Base-by-base conservation (phyloP, 2,888 invertebrate genomes). In the Dorcus parallelipipedus region DNA sequence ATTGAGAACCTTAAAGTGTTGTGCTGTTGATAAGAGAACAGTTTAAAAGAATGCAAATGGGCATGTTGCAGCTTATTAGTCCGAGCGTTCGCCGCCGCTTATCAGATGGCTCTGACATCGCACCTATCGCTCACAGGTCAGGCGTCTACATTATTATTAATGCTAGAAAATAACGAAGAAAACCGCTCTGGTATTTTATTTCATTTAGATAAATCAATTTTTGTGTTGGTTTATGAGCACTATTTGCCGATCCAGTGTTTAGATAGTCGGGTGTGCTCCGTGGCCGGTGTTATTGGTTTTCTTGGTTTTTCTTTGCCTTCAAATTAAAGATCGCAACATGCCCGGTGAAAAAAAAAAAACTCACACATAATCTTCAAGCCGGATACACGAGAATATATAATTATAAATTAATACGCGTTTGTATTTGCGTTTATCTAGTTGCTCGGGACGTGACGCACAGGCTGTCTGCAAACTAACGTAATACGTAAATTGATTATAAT, bases 161-260 rank as follows among this genome's bases (percentile, higher is more conserved):
- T 51, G 56, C 51, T 51, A 56, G 56, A 56, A 56, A 56, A 56
- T 56, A 56, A 52, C 52, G 47, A 56, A 58, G 52, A 60, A 57
- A 53, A 56, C 53, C 53, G 60, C 64, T 54, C 60, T 56, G 63
- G 63, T 59, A 61, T 61, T 64, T 60, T 58, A 58, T 61, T 63
- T 64, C 63, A 61, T 64, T 63, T 61, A 64, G 64, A 64, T 64
- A 62, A 60, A 54, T 45, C 57, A 49, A 56, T 57, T 60, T 60
- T 60, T 60, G 57, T 54, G 41, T 49, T 49, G 55, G 49, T 59
- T 55, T 55, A 55, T 49, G 40, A 56, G 59, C 57, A 56, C 33
- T 60, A 60, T 60, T 60, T 60, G 47, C 60, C 60, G 60, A 60
- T 60, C 53, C 41, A 45, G 45, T 23, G 53, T 54, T 60, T 57